Evolutionary conservation across 2,888 invertebrate species (phyloP).

Genomic region (Euplagia quadripunctaria): DNA sequence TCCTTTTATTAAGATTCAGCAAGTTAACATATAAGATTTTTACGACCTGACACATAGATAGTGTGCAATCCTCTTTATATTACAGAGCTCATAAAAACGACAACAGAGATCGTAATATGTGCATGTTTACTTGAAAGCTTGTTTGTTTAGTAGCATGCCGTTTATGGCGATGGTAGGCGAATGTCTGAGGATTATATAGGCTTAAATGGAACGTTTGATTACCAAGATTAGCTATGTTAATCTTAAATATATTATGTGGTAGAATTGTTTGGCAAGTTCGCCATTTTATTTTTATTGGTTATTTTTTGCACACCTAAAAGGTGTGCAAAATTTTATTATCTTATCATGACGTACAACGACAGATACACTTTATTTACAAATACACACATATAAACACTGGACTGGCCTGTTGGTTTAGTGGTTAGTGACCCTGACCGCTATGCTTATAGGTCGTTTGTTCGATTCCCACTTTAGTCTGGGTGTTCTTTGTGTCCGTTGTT

Average conservation of each 20-base stretch:
- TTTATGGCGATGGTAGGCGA: slow-evolving; percentile 30
- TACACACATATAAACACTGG: too few relatives aligned
- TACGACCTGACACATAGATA: neutral
- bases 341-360: too few relatives aligned
- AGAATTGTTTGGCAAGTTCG: neutral
- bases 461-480: too few relatives aligned
- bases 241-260: slow-evolving; percentile 3
- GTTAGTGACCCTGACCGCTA: too few relatives aligned
- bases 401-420: too few relatives aligned
- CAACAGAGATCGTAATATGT: slow-evolving; percentile 22
- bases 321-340: neutral
- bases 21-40: neutral
- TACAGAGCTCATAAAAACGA: slow-evolving; percentile 18
- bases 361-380: too few relatives aligned
- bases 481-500: too few relatives aligned
- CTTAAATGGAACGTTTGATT: slow-evolving; percentile 12
- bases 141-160: slow-evolving; percentile 37
- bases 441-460: too few relatives aligned
- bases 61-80: slow-evolving; percentile 9
- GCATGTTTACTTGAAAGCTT: slow-evolving; percentile 38
- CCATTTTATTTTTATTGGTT: neutral
- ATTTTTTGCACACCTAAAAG: neutral
- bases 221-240: neutral
- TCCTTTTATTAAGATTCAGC: neutral
- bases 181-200: slow-evolving; percentile 18